Evolutionary conservation across 1,140 invertebrate genomes (phyloP).

Genomic region (Drosophila navojoa): DNA sequence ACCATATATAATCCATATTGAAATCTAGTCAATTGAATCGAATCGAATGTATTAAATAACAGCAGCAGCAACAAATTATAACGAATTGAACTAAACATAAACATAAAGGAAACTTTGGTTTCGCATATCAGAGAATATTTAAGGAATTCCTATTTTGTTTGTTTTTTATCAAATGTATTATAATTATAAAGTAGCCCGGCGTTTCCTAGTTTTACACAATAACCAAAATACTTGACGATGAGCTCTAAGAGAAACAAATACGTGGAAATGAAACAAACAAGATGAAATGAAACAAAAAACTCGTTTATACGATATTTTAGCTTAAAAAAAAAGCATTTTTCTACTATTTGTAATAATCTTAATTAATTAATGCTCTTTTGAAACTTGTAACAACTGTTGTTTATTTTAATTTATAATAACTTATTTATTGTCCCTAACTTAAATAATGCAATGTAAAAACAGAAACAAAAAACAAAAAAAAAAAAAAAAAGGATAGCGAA

Average conservation of each 20-base stretch:
- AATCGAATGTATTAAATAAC: constrained; percentile 72
- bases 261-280: not conserved
- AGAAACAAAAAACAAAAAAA: constrained; percentile 67
- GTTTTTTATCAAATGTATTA: constrained; percentile 64
- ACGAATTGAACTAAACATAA: constrained; percentile 33
- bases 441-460: constrained; percentile 73
- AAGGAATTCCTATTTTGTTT: constrained; percentile 64
- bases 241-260: constrained; percentile 48
- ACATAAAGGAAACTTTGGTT: constrained; percentile 58
- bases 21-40: constrained; percentile 82
- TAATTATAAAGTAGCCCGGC: constrained; percentile 64
- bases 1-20: constrained; percentile 57
- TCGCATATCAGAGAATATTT: constrained; percentile 66
- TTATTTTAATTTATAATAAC: constrained; percentile 74
- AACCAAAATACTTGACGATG: constrained; percentile 52
- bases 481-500: constrained; percentile 56
- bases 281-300: not conserved
- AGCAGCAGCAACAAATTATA: constrained; percentile 27
- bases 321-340: constrained; percentile 45
- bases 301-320: constrained; percentile 59
- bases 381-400: constrained; percentile 71
- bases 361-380: constrained; percentile 57
- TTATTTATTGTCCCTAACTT: constrained; percentile 80
- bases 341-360: constrained; percentile 53
- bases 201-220: constrained; percentile 41